Evolutionary conservation across 2,888 invertebrate species (phyloP), one percentile per base, ranked within the genome.

Genomic region (Pterobdella sp.): DNA sequence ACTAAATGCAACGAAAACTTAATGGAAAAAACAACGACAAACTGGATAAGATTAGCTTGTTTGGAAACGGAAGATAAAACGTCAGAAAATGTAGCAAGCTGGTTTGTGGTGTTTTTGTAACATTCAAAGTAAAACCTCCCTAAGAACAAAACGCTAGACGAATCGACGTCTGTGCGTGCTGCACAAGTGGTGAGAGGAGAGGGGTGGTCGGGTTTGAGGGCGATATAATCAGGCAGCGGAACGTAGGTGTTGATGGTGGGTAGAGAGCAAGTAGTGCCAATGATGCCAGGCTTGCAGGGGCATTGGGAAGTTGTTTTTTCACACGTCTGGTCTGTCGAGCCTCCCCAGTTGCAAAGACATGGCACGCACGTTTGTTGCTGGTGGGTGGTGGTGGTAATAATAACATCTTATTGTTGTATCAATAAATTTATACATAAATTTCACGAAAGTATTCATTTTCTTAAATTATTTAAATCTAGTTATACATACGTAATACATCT

Each of bases 311-410:
- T 73, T 1, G n/a, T 18, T 36, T 73, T 73, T 42, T 77, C 67
- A 63, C 78, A 78, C 14, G 72, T n/a, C 0, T 26, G 69, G 35
- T 52, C 68, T 0, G 42, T n/a, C 1, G 78, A 68, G 0, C 76
- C 78, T 0, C 76, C 76, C 10, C 64, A 29, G 60, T 77, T 76
- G 73, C 78, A 78, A 3, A n/a, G 36, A 69, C 78, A 78, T 2
- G 64, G 73, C 60, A 68, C 34, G 37, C 78, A 78, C 29, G 73
- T 76, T 77, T 77, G 72, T 26, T n/a, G 22, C 31, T 18, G 2
- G 22, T 26, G 49, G 32, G 66, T 73, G 1, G 14, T n/a, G n/a
- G n/a, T n/a, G n/a, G n/a, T n/a, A n/a, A n/a, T n/a, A n/a, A n/a
- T n/a, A n/a, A n/a, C n/a, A n/a, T n/a, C n/a, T n/a, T n/a, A n/a